Base-by-base conservation (phyloP, 2,113 vertebrate genomes). In the Oreochromis tanganicae region DNA sequence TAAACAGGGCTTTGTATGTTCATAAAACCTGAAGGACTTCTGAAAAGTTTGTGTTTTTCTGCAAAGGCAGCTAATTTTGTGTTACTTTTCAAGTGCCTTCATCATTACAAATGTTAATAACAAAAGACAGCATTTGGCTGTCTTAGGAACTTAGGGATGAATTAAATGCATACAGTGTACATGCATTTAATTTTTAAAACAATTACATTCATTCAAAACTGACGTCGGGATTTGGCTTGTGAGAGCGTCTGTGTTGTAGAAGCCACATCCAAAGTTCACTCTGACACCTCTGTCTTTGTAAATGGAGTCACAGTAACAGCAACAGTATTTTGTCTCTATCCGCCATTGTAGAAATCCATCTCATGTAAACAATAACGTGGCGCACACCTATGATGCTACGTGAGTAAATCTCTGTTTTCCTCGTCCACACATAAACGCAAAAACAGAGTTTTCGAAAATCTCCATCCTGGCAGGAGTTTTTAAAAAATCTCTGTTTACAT, bases 141-240 rank as follows among this genome's bases (percentile, higher is more conserved):
- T 61, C 1, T 34, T 4, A 19, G 27, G 27, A 59, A 59, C 27
- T 59, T 3, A 9, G 57, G 59, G 34, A 19, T 63, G 34, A 34
- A 63, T 63, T 3, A 63, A 63, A 61, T 61, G 52, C 52, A 55
- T 6, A 21, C 5, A 21, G 52, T 2, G 56, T 59, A 29, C 27
- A 59, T 63, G 19, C 16, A 34, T 63, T 2, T 0, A 10, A 61
- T 6, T 0, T 17, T 59, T 9, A 0, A 2, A 6, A 61, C 27
- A 61, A 19, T 34, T 10, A 0, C 6, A 19, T 63, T 34, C 4
- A 0, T 63, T 63, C 34, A 63, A 19, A 34, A 11, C 27, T 5
- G 5, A 34, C 14, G 2, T 57, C 1, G 4, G n/a, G n/a, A 11
- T 55, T 55, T 1, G 54, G 1, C n/a, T 57, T 57, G 13, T 61